Percentiles rank a stretch among this genome's conserved stretches.
These are phyloP conservation scores for Ectobius pallidus DNA, from an alignment of 2,888 invertebrate species.

Conservation along the genomic window DNA sequence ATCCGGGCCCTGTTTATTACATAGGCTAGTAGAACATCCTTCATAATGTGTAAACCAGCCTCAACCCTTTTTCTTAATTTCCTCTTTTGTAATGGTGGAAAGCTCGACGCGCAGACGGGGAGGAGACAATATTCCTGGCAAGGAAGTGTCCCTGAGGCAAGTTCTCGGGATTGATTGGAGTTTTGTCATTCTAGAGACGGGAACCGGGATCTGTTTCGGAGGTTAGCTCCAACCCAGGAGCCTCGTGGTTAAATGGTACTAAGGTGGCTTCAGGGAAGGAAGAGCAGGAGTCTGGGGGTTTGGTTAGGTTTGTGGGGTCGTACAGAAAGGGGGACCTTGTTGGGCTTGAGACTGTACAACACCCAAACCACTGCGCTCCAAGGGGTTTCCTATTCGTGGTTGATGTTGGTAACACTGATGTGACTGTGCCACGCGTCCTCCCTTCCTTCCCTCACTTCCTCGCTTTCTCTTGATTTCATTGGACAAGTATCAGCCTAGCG, in stretches of 20 bases:
- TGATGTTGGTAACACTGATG: constrained; percentile 10
- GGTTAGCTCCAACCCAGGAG: neutral
- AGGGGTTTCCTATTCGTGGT: neutral
- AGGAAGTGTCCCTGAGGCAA: neutral
- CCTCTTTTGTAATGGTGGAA: too few relatives aligned
- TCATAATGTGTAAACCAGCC: too few relatives aligned
- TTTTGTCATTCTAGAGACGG: neutral
- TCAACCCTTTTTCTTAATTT: too few relatives aligned
- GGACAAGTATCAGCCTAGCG: too few relatives aligned
- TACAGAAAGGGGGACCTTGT: neutral
- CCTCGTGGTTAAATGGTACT: neutral
- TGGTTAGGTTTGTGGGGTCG: neutral
- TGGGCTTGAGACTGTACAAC: neutral
- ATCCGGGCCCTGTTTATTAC: too few relatives aligned
- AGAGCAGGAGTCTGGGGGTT: neutral
- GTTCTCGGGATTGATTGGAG: neutral
- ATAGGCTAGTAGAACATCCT: too few relatives aligned
- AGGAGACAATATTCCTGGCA: neutral
- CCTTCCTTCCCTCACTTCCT: too few relatives aligned
- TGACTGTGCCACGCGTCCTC: neutral
- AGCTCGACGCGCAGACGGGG: too few relatives aligned
- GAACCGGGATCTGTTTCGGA: neutral
- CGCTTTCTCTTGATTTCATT: too few relatives aligned
- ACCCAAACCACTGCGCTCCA: neutral
- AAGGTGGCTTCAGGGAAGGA: neutral